Conservation (phyloP, 1,140 invertebrate species). For the Drosophila nasuta region DNA sequence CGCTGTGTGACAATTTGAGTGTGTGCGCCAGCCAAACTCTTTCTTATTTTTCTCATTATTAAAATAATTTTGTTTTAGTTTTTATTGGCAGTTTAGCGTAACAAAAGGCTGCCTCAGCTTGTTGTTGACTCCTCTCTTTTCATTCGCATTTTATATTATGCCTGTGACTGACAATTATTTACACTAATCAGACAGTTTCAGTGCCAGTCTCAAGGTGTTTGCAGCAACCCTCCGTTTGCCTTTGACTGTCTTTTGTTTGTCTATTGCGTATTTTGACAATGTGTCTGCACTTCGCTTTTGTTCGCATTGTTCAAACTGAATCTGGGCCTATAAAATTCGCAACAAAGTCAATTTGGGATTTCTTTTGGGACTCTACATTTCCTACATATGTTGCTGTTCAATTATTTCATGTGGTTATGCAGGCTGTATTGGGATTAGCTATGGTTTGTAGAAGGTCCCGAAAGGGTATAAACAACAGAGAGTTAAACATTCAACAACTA, state of each 20-base stretch:
- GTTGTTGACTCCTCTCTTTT: slow-evolving; percentile 65
- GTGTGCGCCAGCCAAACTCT: background rate
- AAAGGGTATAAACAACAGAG: background rate
- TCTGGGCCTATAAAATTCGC: slow-evolving; percentile 77
- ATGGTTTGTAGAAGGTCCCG: slow-evolving; percentile 33
- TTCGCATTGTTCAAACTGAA: slow-evolving; percentile 46
- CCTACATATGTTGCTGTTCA: slow-evolving; percentile 16
- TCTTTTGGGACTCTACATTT: background rate
- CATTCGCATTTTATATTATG: slow-evolving; percentile 32
- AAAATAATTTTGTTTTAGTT: slow-evolving; percentile 82
- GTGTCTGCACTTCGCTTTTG: slow-evolving; percentile 65
- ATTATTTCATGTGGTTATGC: slow-evolving; percentile 48
- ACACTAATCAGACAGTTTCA: slow-evolving; percentile 73
- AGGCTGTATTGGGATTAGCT: slow-evolving; percentile 35
- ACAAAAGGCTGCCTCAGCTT: slow-evolving; percentile 50
- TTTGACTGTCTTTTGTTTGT: slow-evolving; percentile 44
- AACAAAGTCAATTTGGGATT: slow-evolving; percentile 75
- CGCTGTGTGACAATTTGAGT: slow-evolving; percentile 69
- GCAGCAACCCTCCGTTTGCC: slow-evolving; percentile 48
- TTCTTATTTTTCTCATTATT: slow-evolving; percentile 51
- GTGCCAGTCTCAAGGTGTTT: slow-evolving; percentile 52
- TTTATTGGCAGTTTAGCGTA: slow-evolving; percentile 81
- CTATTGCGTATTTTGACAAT: slow-evolving; percentile 80
- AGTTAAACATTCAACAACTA: no score
- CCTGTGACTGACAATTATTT: slow-evolving; percentile 73